Evolutionary conservation across 2,888 invertebrate species (phyloP).

Genomic region (Ichneumon xanthorius): DNA sequence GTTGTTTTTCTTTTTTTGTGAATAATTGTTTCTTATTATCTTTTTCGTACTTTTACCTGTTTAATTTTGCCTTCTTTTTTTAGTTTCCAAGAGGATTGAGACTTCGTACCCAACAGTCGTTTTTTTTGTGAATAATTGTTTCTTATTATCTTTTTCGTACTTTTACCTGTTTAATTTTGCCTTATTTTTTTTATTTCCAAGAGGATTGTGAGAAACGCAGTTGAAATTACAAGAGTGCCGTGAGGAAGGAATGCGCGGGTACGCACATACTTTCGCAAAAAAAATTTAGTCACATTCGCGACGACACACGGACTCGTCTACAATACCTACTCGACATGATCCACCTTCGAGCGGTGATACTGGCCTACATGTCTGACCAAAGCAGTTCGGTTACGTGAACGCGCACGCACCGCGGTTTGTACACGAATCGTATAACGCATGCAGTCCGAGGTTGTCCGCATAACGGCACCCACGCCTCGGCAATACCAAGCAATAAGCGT

Average conservation of each 20-base stretch:
- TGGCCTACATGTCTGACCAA: slow-evolving; percentile 22
- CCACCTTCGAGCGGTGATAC: slow-evolving; percentile 16
- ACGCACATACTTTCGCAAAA: slow-evolving; percentile 71
- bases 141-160: not conserved
- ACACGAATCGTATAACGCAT: slow-evolving; percentile 6
- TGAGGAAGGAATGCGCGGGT: too few relatives aligned
- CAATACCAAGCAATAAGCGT: not conserved
- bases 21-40: not conserved
- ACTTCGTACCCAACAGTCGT: not conserved
- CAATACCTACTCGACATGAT: slow-evolving; percentile 24
- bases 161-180: not conserved
- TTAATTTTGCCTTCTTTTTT: slow-evolving; percentile 2
- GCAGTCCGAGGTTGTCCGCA: slow-evolving; percentile 1
- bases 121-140: slow-evolving; percentile 4
- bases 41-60: not conserved
- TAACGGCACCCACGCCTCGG: not conserved
- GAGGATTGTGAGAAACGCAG: too few relatives aligned
- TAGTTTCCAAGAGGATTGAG: too few relatives aligned
- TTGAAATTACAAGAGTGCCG: too few relatives aligned
- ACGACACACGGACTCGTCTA: slow-evolving; percentile 21
- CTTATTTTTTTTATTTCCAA: not conserved
- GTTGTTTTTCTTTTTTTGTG: slow-evolving; percentile 9
- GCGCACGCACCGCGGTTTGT: slow-evolving; percentile 2
- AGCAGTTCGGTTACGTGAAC: slow-evolving; percentile 41
- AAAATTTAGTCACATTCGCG: slow-evolving; percentile 68